Evolutionary conservation across 2,113 vertebrate species (phyloP), one percentile per base, ranked within the genome.

Genomic region (Halcyon malimbica): DNA sequence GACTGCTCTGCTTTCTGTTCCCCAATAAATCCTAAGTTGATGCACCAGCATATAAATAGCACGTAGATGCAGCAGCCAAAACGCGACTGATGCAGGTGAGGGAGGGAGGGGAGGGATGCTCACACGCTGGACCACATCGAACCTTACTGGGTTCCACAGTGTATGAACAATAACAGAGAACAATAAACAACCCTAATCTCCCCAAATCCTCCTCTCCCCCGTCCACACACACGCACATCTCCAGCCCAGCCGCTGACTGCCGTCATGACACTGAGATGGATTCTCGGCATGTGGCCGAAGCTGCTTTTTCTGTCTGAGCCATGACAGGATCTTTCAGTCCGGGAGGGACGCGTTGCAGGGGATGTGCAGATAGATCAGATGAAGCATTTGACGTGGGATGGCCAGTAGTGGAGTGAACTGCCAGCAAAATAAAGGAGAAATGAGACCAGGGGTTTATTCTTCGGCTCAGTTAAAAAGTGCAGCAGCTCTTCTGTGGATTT

Each of bases 41-140:
- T 93, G 96, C 92, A 65, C 69, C 81, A 29, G 89, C 69, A 14
- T 42, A 79, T 69, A 92, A 91, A 96, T 85, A 91, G 96, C 95
- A 65, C 44, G 1, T 13, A 80, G 91, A 79, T 80, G 91, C 89
- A 94, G 96, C 95, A 94, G 94, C 87, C 77, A 39, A 51, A 92
- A 80, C 16, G 75, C 4, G 46, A 12, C 50, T 13, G 95, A 20
- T 95, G 96, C 88, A 87, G 93, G 68, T 51, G 92, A 92, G 85
- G 83, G 77, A 83, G 75, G 83, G 87, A 90, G 83, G 83, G 81
- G 57, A 94, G 86, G 75, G 93, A 74, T 59, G 93, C 83, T 95
- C 60, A 6, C 85, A 4, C 59, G 1, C 92, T 31, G 92, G 93
- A 79, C 96, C 54, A 20, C 68, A 11, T 10, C 15, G 57, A 92